These are phyloP conservation scores for Cephus spinipes DNA, from an alignment of 2,888 invertebrate species.

Conservation along the genomic window DNA sequence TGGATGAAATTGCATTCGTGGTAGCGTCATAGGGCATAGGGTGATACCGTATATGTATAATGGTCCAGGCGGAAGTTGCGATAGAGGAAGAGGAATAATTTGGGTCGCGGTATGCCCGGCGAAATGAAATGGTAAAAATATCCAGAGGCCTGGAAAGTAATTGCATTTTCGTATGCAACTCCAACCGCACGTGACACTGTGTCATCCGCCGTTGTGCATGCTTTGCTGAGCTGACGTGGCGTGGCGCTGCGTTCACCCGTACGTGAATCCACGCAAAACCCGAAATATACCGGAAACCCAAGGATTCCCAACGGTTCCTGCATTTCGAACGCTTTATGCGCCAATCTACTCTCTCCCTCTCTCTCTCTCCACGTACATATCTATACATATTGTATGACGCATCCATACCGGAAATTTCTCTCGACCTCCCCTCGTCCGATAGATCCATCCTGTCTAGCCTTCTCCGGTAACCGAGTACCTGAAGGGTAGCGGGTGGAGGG, in stretches of 20 bases:
- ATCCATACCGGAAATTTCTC: background rate
- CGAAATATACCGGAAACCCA: background rate
- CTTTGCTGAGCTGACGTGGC: background rate
- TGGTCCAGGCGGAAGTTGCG: background rate
- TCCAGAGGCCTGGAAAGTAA: conserved; percentile 3
- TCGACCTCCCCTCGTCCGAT: background rate
- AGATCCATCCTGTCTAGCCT: background rate
- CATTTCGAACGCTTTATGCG: background rate
- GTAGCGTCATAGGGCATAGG: background rate
- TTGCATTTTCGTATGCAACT: background rate
- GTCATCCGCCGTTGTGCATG: conserved; percentile 5
- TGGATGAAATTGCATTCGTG: background rate
- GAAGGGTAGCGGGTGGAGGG: background rate
- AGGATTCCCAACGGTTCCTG: background rate
- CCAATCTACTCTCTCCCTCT: background rate
- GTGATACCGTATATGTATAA: background rate
- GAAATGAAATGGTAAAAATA: conserved; percentile 8
- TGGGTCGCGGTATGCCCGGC: background rate
- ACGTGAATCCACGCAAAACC: background rate
- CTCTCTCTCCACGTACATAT: background rate
- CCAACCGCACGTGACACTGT: conserved; percentile 5
- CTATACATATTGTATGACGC: background rate
- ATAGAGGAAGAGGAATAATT: background rate
- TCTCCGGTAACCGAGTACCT: background rate
- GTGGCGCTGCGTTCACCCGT: background rate